These are phyloP conservation scores for Zootoca vivipara DNA, from an alignment of 2,113 vertebrate genomes.

Conservation along the genomic window DNA sequence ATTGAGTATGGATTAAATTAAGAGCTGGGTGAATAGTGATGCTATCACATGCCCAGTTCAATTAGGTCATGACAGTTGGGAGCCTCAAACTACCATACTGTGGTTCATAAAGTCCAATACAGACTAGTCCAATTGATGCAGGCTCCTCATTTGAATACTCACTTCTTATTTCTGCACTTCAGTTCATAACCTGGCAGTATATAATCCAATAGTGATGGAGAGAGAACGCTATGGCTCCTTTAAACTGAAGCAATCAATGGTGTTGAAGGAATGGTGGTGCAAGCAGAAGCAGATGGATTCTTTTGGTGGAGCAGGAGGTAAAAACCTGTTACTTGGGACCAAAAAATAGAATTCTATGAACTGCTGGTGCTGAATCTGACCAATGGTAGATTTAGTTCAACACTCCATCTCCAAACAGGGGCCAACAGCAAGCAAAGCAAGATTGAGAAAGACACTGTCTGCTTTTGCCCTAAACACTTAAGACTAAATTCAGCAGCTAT, in stretches of 20 bases:
- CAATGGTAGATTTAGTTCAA: not conserved
- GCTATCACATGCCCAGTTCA: not conserved
- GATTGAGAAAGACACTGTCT: not conserved
- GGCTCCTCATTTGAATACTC: not conserved
- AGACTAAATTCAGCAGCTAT: not conserved
- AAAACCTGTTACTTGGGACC: not conserved
- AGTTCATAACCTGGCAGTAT: too few species aligned
- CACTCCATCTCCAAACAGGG: not conserved
- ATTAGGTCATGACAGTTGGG: not conserved
- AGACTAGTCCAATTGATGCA: constrained; percentile 8
- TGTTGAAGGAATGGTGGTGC: not conserved
- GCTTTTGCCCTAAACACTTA: not conserved
- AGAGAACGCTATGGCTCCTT: not conserved
- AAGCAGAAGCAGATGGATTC: not conserved
- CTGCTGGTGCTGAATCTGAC: not conserved
- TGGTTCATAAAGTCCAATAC: not conserved
- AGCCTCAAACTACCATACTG: not conserved
- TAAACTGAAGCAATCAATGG: not conserved
- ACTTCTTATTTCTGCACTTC: not conserved
- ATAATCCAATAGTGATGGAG: not conserved
- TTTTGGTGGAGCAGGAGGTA: not conserved
- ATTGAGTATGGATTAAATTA: not conserved
- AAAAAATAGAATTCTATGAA: not conserved
- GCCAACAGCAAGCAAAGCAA: not conserved
- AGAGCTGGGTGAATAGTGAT: not conserved